These are phyloP conservation scores for Platichthys stellatus DNA, from an alignment of 2,113 vertebrate species.

Conservation along the genomic window DNA sequence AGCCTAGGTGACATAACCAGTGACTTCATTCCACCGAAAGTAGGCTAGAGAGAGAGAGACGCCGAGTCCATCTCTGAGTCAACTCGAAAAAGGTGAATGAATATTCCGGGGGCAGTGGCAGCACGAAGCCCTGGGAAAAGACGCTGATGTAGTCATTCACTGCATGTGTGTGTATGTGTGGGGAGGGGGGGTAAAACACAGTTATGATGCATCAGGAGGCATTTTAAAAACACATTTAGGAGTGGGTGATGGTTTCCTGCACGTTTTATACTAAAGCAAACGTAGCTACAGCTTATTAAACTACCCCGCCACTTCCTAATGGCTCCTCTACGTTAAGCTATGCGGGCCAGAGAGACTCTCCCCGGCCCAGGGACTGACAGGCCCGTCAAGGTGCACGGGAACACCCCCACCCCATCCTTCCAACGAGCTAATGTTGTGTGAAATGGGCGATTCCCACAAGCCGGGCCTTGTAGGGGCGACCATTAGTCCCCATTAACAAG, in stretches of 20 bases:
- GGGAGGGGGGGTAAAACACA: neutral
- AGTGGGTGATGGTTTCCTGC: neutral
- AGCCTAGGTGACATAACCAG: slow-evolving; percentile 62
- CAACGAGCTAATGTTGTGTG: neutral
- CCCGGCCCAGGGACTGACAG: slow-evolving; percentile 26
- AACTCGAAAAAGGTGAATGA: slow-evolving; percentile 6
- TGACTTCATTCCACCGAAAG: slow-evolving; percentile 62
- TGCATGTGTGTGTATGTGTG: neutral
- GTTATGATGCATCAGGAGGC: neutral
- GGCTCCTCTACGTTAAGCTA: neutral
- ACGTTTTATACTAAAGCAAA: neutral
- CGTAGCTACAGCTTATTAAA: neutral
- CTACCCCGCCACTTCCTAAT: neutral
- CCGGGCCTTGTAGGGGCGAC: slow-evolving; percentile 13
- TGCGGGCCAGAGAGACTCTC: slow-evolving; percentile 1
- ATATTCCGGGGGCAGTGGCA: slow-evolving; percentile 2
- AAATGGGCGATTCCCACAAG: slow-evolving; percentile 3
- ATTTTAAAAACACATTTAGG: neutral
- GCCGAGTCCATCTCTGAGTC: neutral
- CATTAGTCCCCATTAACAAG: slow-evolving; percentile 21
- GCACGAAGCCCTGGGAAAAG: neutral
- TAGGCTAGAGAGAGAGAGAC: slow-evolving; percentile 35
- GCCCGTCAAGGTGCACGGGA: slow-evolving; percentile 36
- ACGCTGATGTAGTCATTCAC: neutral
- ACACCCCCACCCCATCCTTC: neutral